These are phyloP conservation scores for Synanthedon andrenaeformis DNA, from an alignment of 2,888 invertebrate species.

Conservation along the genomic window DNA sequence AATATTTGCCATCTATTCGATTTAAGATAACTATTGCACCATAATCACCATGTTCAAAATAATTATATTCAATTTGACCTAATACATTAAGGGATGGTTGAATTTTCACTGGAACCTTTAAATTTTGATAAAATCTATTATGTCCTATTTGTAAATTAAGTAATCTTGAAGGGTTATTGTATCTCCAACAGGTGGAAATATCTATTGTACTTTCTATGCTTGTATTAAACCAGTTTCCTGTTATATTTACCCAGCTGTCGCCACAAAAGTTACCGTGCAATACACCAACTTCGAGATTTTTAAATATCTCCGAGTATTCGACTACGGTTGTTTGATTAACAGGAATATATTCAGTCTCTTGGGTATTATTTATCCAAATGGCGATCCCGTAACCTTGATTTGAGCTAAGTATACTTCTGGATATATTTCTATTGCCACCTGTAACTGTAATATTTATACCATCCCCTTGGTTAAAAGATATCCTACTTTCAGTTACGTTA, in stretches of 20 bases:
- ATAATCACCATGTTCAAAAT: conserved; percentile 83
- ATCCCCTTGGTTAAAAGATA: conserved; percentile 92
- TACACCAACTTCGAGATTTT: conserved; percentile 89
- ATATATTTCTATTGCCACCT: conserved; percentile 94
- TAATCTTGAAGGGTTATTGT: conserved; percentile 60
- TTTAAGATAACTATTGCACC: conserved; percentile 90
- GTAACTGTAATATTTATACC: conserved; percentile 96
- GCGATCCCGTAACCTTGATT: conserved; percentile 92
- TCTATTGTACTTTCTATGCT: conserved; percentile 84
- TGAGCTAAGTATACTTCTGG: conserved; percentile 84
- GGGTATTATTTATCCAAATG: conserved; percentile 90
- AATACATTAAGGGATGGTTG: conserved; percentile 85
- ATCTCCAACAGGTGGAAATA: conserved; percentile 85
- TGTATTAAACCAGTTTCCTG: conserved; percentile 88
- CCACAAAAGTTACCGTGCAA: conserved; percentile 94
- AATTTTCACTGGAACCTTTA: conserved; percentile 80
- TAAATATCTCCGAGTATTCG: conserved; percentile 87
- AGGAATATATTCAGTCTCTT: conserved; percentile 80
- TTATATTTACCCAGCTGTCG: conserved; percentile 88
- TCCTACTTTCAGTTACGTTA: conserved; percentile 89
- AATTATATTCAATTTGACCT: conserved; percentile 87
- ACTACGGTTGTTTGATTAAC: conserved; percentile 89
- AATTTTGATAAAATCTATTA: conserved; percentile 83
- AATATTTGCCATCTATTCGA: conserved; percentile 69
- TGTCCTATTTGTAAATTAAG: conserved; percentile 84